Evolutionary conservation across 1,140 invertebrate species (phyloP).

Genomic region (Kradibia gibbosae): DNA sequence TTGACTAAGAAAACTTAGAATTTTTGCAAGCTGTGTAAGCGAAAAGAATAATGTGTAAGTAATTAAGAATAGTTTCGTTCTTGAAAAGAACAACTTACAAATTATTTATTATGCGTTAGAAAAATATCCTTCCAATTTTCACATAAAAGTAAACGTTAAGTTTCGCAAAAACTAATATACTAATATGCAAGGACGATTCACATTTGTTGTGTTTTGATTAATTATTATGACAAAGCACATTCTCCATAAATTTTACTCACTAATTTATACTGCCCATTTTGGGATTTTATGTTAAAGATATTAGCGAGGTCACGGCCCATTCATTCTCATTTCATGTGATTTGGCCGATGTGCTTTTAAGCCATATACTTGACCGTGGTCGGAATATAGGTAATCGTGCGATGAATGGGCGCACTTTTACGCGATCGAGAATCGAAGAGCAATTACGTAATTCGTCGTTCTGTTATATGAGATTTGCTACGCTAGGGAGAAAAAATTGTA

Average conservation of each 20-base stretch:
- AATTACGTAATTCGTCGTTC: background rate
- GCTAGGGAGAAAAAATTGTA: background rate
- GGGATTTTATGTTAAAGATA: conserved; percentile 9
- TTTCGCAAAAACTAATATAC: no score
- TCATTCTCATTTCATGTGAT: conserved; percentile 24
- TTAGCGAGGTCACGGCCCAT: background rate
- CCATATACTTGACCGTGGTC: conserved; percentile 7
- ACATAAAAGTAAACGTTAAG: no score
- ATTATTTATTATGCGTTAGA: no score
- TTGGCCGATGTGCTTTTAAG: conserved; percentile 2
- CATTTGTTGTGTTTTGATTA: background rate
- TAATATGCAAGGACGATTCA: background rate
- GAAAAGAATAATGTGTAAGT: no score
- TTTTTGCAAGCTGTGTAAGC: no score
- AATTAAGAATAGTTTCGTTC: no score
- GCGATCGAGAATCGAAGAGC: conserved; percentile 20
- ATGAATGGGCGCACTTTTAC: conserved; percentile 26
- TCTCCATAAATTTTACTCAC: conserved; percentile 15
- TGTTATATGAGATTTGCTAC: background rate
- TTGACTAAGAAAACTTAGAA: no score
- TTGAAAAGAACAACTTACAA: no score
- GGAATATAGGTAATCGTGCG: conserved; percentile 36
- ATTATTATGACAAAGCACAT: conserved; percentile 14
- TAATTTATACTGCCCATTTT: background rate
- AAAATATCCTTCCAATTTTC: no score